Evolutionary conservation across 1,140 invertebrate species (phyloP), one percentile per base, ranked within the genome.

Genomic region (Heliconius melpomene): DNA sequence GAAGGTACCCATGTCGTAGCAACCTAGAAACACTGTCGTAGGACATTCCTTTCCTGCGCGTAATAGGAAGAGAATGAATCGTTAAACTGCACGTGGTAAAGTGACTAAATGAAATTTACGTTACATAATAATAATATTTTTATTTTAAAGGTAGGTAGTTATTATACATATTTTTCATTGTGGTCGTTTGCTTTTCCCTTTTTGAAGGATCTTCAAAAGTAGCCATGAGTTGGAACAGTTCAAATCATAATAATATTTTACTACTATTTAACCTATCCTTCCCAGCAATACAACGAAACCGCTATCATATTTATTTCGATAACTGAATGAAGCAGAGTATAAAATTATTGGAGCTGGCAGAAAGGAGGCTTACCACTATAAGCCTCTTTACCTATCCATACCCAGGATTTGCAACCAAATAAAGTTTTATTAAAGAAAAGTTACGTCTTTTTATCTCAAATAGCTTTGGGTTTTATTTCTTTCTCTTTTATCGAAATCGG

Each of bases 311-410:
- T 83, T 83, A 72, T 74, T 82, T 70, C 73, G 52, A 81, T 82
- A 82, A 75, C 81, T 84, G 80, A 82, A 82, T 79, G 85, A 85
- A 85, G 80, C 76, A 79, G 72, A 78, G 78, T 83, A 85, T 83
- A 84, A 85, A 82, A 85, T 84, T 86, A 84, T 85, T 83, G 79
- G 83, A 86, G 77, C 84, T 86, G 79, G 73, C 78, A 85, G 79
- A 82, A 85, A 85, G 83, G 50, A 79, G 84, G 84, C 85, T 87
- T 83, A 85, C 85, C 84, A 86, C 82, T 85, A 84, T 90, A 90
- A 90, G 87, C 88, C 87, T 82, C 79, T 87, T 86, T 86, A 88
- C 83, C 85, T 84, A 84, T 86, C 84, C 79, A 74, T 82, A 74
- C 83, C 78, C 7, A 73, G 60, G 79, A 82, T 82, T 71, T 80